Evolutionary conservation across 1,140 invertebrate species (phyloP).

Genomic region (Microplitis demolitor): DNA sequence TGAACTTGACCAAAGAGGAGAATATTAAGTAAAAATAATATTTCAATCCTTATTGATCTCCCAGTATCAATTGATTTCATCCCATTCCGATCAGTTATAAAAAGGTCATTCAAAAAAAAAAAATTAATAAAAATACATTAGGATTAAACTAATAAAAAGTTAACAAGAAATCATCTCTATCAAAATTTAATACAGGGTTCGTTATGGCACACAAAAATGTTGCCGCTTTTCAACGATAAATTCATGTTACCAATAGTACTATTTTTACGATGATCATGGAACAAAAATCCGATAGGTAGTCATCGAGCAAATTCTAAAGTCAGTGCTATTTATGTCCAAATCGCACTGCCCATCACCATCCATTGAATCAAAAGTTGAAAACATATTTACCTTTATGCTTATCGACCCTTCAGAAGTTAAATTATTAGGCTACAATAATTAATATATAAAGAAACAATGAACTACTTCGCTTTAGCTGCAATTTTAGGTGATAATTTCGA

Average conservation of each 20-base stretch:
- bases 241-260: neutral
- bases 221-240: neutral
- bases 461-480: no score
- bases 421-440: no score
- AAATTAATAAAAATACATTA: no score
- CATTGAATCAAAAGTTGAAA: no score
- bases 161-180: neutral
- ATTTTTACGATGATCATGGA: neutral
- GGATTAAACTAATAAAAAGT: neutral
- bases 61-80: neutral
- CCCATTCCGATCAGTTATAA: neutral
- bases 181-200: neutral
- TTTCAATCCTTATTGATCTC: neutral
- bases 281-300: neutral
- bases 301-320: neutral
- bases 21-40: neutral
- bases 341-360: no score
- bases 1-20: neutral
- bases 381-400: no score
- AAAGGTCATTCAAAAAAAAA: neutral
- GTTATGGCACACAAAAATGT: neutral
- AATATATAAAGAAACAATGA: no score
- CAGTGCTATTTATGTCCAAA: no score
- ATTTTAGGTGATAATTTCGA: no score
- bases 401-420: no score